A percentile compares a stretch with the other conserved stretches of the same genome.
These are phyloP conservation scores for Lates calcarifer DNA, from an alignment of 2,113 vertebrate species.

Conservation along the genomic window DNA sequence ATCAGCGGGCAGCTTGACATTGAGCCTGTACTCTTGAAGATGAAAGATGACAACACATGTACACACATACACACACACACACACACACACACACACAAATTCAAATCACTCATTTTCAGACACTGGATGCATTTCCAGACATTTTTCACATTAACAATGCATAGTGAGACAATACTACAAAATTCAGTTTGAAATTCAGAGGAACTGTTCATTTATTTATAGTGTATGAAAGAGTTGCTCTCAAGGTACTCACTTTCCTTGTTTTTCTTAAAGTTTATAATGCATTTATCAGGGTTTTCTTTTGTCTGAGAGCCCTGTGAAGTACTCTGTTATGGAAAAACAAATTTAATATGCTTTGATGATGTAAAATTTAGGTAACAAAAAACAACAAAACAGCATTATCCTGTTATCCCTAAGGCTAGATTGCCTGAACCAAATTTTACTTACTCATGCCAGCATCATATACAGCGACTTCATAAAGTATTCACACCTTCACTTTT, in stretches of 20 bases:
- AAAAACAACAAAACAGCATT: neutral
- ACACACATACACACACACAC: conserved; percentile 27
- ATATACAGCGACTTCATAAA: neutral
- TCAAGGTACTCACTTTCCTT: conserved; percentile 36
- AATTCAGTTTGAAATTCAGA: conserved; percentile 69
- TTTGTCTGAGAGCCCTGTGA: neutral
- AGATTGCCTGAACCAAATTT: neutral
- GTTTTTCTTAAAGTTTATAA: conserved; percentile 51
- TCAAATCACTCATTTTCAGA: conserved; percentile 47
- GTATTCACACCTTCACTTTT: neutral
- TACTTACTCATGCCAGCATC: neutral
- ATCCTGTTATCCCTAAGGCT: neutral
- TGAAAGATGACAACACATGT: conserved; percentile 59
- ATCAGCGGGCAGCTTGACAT: conserved; percentile 64
- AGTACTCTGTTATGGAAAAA: neutral
- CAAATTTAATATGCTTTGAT: neutral
- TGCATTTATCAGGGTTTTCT: conserved; percentile 15
- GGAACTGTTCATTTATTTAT: conserved; percentile 67
- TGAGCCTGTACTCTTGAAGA: conserved; percentile 61
- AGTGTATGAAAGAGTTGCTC: conserved; percentile 39
- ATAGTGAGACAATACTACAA: conserved; percentile 54
- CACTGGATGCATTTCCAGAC: conserved; percentile 30
- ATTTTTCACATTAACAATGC: conserved; percentile 58
- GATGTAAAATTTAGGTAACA: conserved; percentile 3
- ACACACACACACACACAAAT: conserved; percentile 37